Evolutionary conservation across 2,113 vertebrate genomes (phyloP), one percentile per base, ranked within the genome.

Genomic region (Myodes glareolus): DNA sequence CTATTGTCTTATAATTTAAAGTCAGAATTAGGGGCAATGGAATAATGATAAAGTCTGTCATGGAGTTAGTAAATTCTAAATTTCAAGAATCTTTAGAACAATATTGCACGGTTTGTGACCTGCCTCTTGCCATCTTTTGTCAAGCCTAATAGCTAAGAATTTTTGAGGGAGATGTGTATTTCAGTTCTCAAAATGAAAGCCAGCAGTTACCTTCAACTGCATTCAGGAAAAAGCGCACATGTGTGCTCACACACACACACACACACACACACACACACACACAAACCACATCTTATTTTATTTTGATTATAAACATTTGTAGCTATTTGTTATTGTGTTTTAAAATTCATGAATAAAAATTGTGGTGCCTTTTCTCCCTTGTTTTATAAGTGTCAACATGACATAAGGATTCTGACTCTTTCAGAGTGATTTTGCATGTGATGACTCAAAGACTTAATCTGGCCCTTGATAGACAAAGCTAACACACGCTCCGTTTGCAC

Each of bases 1-100:
- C 87, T 61, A 33, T n/a, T 58, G 17, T 21, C 17, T 96, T 93
- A 61, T 65, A 72, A 58, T 73, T 87, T 91, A 92, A 63, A 84
- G 78, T 76, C 50, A 11, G 72, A 93, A 84, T 93, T 45, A 68
- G 50, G 31, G 88, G 21, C 39, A 78, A 29, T 73, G 47, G 42
- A 1, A 3, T 77, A 73, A 72, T 33, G 76, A 95, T 58, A 63
- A 85, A 77, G 70, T 2, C 19, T 67, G 19, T 13, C 7, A 0
- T 68, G 27, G 65, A 70, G 45, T 85, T 84, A 50, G 45, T 81
- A 50, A 96, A 25, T 68, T 47, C 3, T 42, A 52, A 6, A 39
- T 96, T 31, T 75, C 50, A 92, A 94, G 73, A 77, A 50, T 50
- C 7, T 84, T 84, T 63, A 80, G 33, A 70, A 85, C 21, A 58